Conservation (phyloP, 2,888 invertebrate genomes). For the Tridacna gigas region DNA sequence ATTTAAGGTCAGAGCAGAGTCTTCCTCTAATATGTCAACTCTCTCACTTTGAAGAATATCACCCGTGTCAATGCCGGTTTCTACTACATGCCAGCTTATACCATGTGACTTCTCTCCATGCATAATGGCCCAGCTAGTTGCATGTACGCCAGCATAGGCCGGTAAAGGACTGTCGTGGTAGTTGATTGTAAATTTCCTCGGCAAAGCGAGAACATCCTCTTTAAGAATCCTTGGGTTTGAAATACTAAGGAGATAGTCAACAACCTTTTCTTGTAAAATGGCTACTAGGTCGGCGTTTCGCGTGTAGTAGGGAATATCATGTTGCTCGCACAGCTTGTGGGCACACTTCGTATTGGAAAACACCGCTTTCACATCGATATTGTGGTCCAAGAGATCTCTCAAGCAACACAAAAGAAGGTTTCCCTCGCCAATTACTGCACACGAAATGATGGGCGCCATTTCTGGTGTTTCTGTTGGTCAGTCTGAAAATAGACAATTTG, state of each 20-base stretch:
- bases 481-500: neutral
- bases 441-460: conserved; percentile 38
- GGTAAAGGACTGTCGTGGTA: conserved; percentile 73
- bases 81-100: conserved; percentile 72
- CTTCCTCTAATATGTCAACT: conserved; percentile 62
- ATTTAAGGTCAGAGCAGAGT: conserved; percentile 70
- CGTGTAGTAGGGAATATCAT: conserved; percentile 46
- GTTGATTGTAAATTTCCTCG: conserved; percentile 66
- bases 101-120: conserved; percentile 69
- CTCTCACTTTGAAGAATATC: conserved; percentile 66
- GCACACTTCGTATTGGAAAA: conserved; percentile 65
- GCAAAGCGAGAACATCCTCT: conserved; percentile 60
- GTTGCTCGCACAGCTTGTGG: conserved; percentile 52
- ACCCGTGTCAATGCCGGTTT: conserved; percentile 72
- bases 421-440: conserved; percentile 72
- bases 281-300: conserved; percentile 57
- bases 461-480: neutral
- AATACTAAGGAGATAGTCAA: conserved; percentile 72
- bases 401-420: conserved; percentile 66
- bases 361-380: conserved; percentile 58
- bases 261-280: conserved; percentile 37
- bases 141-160: conserved; percentile 71
- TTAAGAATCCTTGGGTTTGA: conserved; percentile 70
- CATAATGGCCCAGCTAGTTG: conserved; percentile 73
- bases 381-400: conserved; percentile 46